These are phyloP conservation scores for Phaenicophaeus curvirostris DNA, from an alignment of 2,797 vertebrate genomes.

Conservation along the genomic window DNA sequence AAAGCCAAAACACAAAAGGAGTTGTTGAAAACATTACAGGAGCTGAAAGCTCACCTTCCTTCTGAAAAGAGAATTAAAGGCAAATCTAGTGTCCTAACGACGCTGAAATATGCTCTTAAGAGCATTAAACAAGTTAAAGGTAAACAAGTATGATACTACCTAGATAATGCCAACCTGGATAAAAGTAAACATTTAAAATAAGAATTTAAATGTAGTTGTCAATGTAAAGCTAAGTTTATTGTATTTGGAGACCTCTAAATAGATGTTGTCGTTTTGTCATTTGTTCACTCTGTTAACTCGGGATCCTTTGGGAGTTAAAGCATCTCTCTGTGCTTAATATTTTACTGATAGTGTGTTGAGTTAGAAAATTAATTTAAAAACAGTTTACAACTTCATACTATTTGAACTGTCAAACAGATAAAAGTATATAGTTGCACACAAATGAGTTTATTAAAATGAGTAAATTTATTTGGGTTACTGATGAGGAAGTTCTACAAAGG, in stretches of 20 bases:
- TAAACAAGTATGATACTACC: constrained; percentile 56
- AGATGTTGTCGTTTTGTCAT: background rate
- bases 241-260: background rate
- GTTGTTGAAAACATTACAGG: constrained; percentile 88
- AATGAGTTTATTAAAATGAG: background rate
- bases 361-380: background rate
- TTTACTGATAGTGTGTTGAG: background rate
- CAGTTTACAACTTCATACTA: background rate
- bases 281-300: background rate
- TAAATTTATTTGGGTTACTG: background rate
- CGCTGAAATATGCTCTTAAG: constrained; percentile 90
- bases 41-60: constrained; percentile 90
- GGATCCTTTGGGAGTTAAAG: background rate
- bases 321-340: background rate
- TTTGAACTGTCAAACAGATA: background rate
- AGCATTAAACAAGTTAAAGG: constrained; percentile 97
- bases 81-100: constrained; percentile 86
- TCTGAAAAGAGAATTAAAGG: constrained; percentile 87
- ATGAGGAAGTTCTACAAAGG: background rate
- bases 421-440: fast-evolving
- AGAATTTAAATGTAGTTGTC: background rate
- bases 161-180: background rate
- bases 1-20: constrained; percentile 93
- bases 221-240: background rate
- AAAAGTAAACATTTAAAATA: background rate